Evolutionary conservation across 2,888 invertebrate genomes (phyloP).

Genomic region (Pinctada fucata): DNA sequence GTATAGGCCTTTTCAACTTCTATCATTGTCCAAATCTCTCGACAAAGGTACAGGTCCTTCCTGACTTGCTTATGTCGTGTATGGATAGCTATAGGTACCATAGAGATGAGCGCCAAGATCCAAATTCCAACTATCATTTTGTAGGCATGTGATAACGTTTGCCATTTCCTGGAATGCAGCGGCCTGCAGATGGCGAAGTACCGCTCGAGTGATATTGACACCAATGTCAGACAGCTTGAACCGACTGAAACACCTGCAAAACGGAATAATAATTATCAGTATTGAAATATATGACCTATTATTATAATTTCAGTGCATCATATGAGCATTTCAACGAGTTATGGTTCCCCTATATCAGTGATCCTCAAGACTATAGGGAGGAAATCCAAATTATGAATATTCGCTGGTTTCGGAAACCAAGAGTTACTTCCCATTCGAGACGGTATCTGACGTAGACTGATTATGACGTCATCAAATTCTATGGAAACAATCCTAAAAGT

Average conservation of each 20-base stretch:
- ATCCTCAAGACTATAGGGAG: no score
- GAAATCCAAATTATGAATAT: no score
- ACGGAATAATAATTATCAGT: not conserved
- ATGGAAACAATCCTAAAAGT: no score
- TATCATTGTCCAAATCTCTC: conserved; percentile 62
- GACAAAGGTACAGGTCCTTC: conserved; percentile 48
- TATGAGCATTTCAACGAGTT: no score
- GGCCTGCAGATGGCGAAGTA: conserved; percentile 89
- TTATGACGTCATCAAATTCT: no score
- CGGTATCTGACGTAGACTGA: no score
- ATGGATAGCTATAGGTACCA: conserved; percentile 82
- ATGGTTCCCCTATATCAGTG: no score
- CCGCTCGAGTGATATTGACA: conserved; percentile 87
- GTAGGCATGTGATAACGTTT: conserved; percentile 85
- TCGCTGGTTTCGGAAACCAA: no score
- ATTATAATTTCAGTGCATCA: no score
- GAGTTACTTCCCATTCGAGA: no score
- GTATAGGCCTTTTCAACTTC: conserved; percentile 85
- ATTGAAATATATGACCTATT: not conserved
- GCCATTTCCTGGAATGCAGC: conserved; percentile 85
- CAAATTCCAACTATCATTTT: conserved; percentile 77
- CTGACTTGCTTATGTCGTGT: conserved; percentile 44
- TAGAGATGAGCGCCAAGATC: conserved; percentile 82
- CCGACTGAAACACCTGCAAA: conserved; percentile 85
- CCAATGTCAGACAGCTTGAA: conserved; percentile 87